Conservation (phyloP, 2,113 vertebrate species). For the Theristicus caerulescens region DNA sequence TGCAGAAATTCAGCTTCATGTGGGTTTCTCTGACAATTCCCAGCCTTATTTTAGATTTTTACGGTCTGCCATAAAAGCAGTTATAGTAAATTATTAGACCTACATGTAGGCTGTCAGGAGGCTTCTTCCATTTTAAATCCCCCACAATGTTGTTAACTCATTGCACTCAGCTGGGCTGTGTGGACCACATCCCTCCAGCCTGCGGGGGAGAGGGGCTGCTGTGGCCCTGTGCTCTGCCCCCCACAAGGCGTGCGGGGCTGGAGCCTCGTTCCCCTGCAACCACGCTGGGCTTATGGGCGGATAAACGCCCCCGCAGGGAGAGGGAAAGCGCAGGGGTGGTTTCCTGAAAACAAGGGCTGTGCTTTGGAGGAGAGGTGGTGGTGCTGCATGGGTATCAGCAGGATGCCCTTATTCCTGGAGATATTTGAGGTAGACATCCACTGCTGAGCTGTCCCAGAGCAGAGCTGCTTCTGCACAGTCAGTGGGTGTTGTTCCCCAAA, state of each 20-base stretch:
- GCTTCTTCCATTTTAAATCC: neutral
- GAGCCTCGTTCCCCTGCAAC: neutral
- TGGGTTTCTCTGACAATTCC: neutral
- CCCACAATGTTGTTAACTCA: neutral
- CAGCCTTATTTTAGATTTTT: slow-evolving; percentile 28
- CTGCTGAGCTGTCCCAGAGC: neutral
- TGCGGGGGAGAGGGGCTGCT: neutral
- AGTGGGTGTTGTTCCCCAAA: fast-evolving
- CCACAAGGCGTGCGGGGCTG: fast-evolving
- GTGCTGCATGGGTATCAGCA: neutral
- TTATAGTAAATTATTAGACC: slow-evolving; percentile 24
- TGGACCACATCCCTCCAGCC: neutral
- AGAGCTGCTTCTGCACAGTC: neutral
- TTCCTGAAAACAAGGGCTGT: neutral
- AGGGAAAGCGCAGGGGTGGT: neutral
- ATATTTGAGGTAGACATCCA: neutral
- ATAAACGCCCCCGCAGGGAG: neutral
- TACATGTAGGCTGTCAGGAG: neutral
- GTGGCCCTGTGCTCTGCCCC: neutral
- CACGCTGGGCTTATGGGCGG: fast-evolving
- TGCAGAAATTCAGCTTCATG: neutral
- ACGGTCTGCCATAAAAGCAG: neutral
- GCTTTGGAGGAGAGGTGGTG: neutral
- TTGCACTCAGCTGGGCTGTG: neutral
- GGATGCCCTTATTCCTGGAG: neutral